These are phyloP conservation scores for Tortrix viridana DNA, from an alignment of 2,888 invertebrate genomes.

Conservation along the genomic window DNA sequence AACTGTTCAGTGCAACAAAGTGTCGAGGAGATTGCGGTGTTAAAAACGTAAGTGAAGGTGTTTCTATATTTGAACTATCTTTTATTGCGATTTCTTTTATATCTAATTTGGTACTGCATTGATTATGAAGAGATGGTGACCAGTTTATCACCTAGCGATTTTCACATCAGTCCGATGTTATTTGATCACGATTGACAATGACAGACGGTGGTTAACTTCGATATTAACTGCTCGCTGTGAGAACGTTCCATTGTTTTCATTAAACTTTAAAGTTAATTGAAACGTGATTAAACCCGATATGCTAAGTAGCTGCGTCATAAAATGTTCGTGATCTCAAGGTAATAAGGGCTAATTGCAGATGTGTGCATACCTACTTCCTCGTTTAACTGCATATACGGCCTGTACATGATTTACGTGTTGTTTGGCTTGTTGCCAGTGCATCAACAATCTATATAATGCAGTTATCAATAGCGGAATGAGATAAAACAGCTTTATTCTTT, in stretches of 20 bases:
- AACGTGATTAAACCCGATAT: constrained; percentile 51
- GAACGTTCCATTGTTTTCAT: constrained; percentile 45
- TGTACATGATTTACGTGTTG: constrained; percentile 49
- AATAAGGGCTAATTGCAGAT: constrained; percentile 51
- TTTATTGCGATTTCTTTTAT: constrained; percentile 60
- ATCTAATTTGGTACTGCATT: constrained; percentile 44
- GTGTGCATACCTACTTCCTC: constrained; percentile 49
- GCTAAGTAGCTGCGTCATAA: constrained; percentile 49
- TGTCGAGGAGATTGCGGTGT: constrained; percentile 48
- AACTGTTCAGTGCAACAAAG: constrained; percentile 60
- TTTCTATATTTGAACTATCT: constrained; percentile 53
- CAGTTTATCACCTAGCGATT: constrained; percentile 30
- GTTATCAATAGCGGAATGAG: constrained; percentile 44
- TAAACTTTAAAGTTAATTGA: constrained; percentile 43
- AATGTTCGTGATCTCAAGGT: constrained; percentile 60
- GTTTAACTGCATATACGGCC: constrained; percentile 48
- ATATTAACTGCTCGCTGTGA: constrained; percentile 30
- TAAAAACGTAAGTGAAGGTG: constrained; percentile 64
- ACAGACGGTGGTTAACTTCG: constrained; percentile 29
- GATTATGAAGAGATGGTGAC: constrained; percentile 32
- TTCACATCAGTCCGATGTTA: constrained; percentile 25
- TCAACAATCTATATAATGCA: constrained; percentile 47
- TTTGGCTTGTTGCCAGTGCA: constrained; percentile 65
- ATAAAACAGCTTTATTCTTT: constrained; percentile 48
- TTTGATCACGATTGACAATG: constrained; percentile 27